phyloP scores from a whole-genome alignment of 2,888 invertebrate genomes.

The Glyphotaelius pellucidus region DNA sequence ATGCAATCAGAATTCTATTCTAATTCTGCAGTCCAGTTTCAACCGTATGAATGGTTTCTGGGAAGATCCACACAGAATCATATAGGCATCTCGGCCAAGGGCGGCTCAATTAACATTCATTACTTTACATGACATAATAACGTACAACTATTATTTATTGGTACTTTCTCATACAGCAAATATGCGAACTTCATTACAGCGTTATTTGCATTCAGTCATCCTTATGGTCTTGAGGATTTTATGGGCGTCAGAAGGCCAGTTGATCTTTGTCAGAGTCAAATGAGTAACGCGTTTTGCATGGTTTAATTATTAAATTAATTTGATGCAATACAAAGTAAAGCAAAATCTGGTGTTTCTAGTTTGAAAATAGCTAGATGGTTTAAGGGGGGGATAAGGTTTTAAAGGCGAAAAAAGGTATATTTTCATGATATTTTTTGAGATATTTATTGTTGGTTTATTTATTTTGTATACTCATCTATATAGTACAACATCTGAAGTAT shows the following conservation, averaged over 20 bases:
- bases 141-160: neutral
- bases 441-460: too few species aligned
- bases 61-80: neutral
- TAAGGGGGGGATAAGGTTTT: too few species aligned
- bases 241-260: neutral
- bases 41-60: neutral
- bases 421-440: too few species aligned
- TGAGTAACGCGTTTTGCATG: neutral
- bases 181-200: neutral
- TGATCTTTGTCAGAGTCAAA: neutral
- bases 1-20: constrained; percentile 7
- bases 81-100: constrained; percentile 9
- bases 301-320: neutral
- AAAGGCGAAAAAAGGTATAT: too few species aligned
- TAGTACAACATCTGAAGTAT: too few species aligned
- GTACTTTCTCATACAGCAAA: neutral
- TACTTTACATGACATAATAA: constrained; percentile 1
- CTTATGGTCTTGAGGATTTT: neutral
- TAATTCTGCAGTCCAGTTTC: too few species aligned
- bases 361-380: too few species aligned
- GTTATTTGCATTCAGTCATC: neutral
- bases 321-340: neutral
- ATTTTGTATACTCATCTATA: too few species aligned
- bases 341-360: neutral
- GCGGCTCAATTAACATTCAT: constrained; percentile 18